Evolutionary conservation across 2,888 invertebrate genomes (phyloP), one percentile per base, ranked within the genome.

Genomic region (Marronus borbonicus): DNA sequence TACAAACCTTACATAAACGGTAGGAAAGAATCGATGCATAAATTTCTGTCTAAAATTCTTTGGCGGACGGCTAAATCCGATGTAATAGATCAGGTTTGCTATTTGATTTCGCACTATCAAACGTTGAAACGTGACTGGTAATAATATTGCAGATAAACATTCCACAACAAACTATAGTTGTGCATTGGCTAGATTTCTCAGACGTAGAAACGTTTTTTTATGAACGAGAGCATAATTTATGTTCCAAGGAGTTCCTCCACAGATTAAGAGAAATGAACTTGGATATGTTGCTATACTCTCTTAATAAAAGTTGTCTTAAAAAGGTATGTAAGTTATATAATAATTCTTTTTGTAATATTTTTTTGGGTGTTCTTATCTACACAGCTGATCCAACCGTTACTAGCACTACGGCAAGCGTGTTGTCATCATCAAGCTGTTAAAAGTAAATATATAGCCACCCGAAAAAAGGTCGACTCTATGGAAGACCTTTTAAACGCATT

Each of bases 201-300:
- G 93, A 94, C 3, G 90, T 95, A 0, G 95, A 96, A 86, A 91
- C 92, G 79, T 91, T 93, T 82, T 94, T 94, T 85, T 96, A 96
- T 85, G 89, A 91, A n/a, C 89, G 90, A 50, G 92, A 93, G 83
- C 92, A 92, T 83, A 85, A 87, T 17, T 87, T 90, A 14, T 92
- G 91, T 82, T 87, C 89, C 2, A 83, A 83, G 1, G 89, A 88
- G 12, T 92, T 93, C 79, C 81, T 90, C 36, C 80, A 87, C 31
- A 90, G 89, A 77, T 86, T 92, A 50, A 82, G 82, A 17, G 88
- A 87, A 69, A 88, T 88, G 81, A 84, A 87, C 70, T 82, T 91
- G 77, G 89, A 90, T 81, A 83, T 90, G 66, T 87, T 89, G 39
- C 81, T 92, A 24, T 88, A 86, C 49, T 85, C 86, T 55, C 86